Evolutionary conservation across 2,888 invertebrate genomes (phyloP), one percentile per base, ranked within the genome.

Genomic region (Acleris holmiana): DNA sequence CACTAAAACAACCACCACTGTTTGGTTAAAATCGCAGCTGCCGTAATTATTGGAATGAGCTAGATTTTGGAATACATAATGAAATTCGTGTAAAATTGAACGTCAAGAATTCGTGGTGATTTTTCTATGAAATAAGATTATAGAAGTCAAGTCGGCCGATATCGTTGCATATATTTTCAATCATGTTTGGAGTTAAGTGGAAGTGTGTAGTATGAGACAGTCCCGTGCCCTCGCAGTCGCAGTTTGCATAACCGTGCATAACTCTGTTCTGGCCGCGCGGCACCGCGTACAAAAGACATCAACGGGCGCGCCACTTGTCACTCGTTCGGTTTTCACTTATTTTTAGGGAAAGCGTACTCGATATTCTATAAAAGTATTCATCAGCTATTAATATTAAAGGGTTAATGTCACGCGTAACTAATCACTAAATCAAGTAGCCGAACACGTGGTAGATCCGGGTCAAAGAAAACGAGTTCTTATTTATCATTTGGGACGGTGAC

Each of bases 401-500:
- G 72, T 72, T 68, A 68, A 66, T 62, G 56, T 61, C 50, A 66
- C 62, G 66, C 61, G 61, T 61, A 69, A 68, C 65, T 66, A 68
- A 63, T 49, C 49, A 44, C 67, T 61, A 59, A 69, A 65, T 61
- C 35, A 40, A 56, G 67, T 58, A 56, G 60, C 66, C 69, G 73
- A 73, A 78, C 78, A 81, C 80, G 78, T 82, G 81, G 74, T 77
- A 85, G 80, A 86, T 89, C 88, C 89, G 88, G 88, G 88, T 89
- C 86, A 86, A 84, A 87, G 75, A 82, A 71, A 85, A 87, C 85
- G 69, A 80, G 84, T 85, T 84, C 73, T 79, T 73, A 73, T 81
- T 79, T 76, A 79, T 78, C 75, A 77, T 76, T 79, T 72, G 67
- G 72, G 68, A 66, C 69, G 68, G 73, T 70, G 72, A 78, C 74